Conservation (phyloP, 2,797 vertebrate genomes). For the Paguma larvata region DNA sequence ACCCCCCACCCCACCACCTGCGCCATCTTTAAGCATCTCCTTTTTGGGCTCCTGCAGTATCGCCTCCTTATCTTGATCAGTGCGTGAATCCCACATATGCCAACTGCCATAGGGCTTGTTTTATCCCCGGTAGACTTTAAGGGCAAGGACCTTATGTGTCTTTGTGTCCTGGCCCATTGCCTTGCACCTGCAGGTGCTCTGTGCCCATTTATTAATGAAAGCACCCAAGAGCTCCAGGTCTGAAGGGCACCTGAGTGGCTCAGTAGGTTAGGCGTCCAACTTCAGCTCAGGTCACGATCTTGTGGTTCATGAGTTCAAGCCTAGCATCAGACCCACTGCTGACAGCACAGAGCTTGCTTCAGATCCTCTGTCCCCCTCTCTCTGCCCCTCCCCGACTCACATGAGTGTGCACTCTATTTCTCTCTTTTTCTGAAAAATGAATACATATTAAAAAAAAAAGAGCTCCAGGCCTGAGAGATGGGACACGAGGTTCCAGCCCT, state of each 20-base stretch:
- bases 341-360: no score
- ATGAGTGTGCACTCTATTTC: accelerated
- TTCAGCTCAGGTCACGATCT: no score
- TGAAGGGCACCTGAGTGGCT: neutral
- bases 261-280: no score
- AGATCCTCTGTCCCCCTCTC: no score
- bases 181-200: neutral
- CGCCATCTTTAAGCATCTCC: neutral
- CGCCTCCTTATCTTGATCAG: neutral
- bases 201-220: neutral
- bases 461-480: neutral
- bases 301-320: no score
- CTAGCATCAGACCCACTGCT: no score
- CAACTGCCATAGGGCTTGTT: neutral
- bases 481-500: neutral
- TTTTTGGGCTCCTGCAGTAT: neutral
- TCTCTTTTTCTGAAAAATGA: no score
- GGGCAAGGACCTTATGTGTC: neutral
- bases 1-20: neutral
- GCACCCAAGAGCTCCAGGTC: neutral
- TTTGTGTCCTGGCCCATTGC: neutral
- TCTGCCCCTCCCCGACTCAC: no score
- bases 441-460: no score
- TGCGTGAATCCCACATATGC: accelerated
- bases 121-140: neutral